Base-by-base conservation (phyloP, 1,140 invertebrate species). In the Drosophila nebulosa region DNA sequence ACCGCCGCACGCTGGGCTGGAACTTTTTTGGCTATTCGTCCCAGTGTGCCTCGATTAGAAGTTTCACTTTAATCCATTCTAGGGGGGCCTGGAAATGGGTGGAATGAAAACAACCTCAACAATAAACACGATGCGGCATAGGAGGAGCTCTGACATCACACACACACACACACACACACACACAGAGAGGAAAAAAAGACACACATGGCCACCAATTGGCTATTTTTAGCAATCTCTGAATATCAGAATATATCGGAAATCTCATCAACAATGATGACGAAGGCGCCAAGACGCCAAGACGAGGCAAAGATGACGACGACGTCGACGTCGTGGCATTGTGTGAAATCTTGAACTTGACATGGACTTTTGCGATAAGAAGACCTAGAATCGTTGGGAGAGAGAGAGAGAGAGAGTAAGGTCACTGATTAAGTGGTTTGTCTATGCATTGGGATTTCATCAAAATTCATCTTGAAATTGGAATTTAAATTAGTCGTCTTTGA, bases 291-390 rank as follows among this genome's bases (percentile, higher is more conserved):
- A 63, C 51, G 64, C n/a, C n/a, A n/a, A 68, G 55, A 35, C 53
- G 64, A 52, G 12, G 55, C 39, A 35, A 69, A 30, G 6, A 55
- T 18, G 26, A 55, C 27, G 52, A 30, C 16, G 52, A 16, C 26
- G 14, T 24, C 27, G 52, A 30, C 16, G 52, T 30, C 26, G 14
- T 24, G n/a, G 52, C 24, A 55, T 30, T 55, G 14, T 26, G 14
- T 27, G 50, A 35, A 57, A 63, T 57, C 61, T 56, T 69, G 66
- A 69, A 69, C 66, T 69, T 69, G 61, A 69, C 53, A 56, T 42
- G 26, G 35, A 22, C 46, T 10, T 24, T 24, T 9, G 39, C 39
- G 52, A 55, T 55, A 55, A 55, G 24, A 55, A n/a, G n/a, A n/a
- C n/a, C n/a, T 30, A 10, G 27, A 16, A 4, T 14, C 9, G 12